Percentiles rank a stretch among this genome's conserved stretches.
These are phyloP conservation scores for Ginglymostoma cirratum DNA, from an alignment of 2,113 vertebrate species.

Conservation along the genomic window DNA sequence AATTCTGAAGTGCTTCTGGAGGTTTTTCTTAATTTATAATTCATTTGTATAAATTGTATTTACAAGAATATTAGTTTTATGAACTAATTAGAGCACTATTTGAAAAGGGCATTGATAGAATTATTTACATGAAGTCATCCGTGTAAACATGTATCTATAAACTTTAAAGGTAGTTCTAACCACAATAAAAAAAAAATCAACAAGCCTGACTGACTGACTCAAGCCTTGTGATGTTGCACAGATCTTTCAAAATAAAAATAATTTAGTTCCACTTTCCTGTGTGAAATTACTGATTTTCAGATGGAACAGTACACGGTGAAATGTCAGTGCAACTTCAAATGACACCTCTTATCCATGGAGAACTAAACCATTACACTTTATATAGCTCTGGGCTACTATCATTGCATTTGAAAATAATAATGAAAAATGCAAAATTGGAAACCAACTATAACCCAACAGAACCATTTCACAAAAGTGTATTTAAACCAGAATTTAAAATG, in stretches of 20 bases:
- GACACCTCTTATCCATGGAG: not conserved
- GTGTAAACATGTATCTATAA: not conserved
- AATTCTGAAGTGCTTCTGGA: not conserved
- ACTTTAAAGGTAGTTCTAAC: not conserved
- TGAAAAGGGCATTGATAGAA: not conserved
- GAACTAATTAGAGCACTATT: not conserved
- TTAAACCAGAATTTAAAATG: not conserved
- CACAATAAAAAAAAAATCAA: not conserved
- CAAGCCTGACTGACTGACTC: not conserved
- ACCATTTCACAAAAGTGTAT: not conserved
- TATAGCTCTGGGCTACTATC: not conserved
- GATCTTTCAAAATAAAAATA: not conserved
- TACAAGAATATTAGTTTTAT: not conserved
- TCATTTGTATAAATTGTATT: not conserved
- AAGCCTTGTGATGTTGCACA: not conserved
- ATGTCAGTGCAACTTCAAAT: not conserved
- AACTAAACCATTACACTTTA: not conserved
- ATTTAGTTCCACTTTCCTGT: not conserved
- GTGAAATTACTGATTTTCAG: not conserved
- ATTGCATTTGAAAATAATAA: not conserved
- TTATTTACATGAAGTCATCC: not conserved
- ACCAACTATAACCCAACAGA: not conserved
- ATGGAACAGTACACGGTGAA: not conserved
- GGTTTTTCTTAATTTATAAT: not conserved
- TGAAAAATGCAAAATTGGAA: not conserved